Evolutionary conservation across 2,797 vertebrate species (phyloP).

Genomic region (Varecia variegata): DNA sequence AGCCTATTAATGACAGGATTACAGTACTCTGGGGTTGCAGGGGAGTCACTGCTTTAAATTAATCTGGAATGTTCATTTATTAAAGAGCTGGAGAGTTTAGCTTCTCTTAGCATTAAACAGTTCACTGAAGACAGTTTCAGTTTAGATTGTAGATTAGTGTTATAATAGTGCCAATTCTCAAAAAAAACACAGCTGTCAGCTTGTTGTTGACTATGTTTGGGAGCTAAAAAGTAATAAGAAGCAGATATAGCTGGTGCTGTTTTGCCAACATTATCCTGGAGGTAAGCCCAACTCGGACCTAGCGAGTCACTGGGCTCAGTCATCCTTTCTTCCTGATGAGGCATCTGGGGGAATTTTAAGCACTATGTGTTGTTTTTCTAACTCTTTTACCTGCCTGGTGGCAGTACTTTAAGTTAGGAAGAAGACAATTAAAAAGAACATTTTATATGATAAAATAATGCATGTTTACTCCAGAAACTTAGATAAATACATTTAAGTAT

Average conservation of each 20-base stretch:
- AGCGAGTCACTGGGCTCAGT: neutral
- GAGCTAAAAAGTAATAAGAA: neutral
- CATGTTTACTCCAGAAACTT: neutral
- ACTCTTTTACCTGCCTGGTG: neutral
- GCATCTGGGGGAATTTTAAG: neutral
- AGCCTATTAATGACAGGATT: neutral
- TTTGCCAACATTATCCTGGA: neutral
- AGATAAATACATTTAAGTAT: neutral
- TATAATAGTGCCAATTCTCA: neutral
- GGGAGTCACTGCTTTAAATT: neutral
- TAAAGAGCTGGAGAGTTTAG: neutral
- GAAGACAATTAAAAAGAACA: neutral
- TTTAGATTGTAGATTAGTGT: neutral
- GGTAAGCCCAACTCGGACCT: neutral
- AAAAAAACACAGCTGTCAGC: conserved; percentile 3
- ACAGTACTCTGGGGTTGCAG: neutral
- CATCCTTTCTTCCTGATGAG: neutral
- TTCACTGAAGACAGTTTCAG: conserved; percentile 21
- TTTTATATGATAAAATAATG: neutral
- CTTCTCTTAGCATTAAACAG: neutral
- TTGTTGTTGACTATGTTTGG: neutral
- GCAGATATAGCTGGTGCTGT: neutral
- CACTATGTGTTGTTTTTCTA: neutral
- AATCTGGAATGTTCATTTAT: neutral
- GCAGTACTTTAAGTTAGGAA: neutral